phyloP scores from a whole-genome alignment of 1,140 invertebrate genomes.

The Calycopis cecrops region DNA sequence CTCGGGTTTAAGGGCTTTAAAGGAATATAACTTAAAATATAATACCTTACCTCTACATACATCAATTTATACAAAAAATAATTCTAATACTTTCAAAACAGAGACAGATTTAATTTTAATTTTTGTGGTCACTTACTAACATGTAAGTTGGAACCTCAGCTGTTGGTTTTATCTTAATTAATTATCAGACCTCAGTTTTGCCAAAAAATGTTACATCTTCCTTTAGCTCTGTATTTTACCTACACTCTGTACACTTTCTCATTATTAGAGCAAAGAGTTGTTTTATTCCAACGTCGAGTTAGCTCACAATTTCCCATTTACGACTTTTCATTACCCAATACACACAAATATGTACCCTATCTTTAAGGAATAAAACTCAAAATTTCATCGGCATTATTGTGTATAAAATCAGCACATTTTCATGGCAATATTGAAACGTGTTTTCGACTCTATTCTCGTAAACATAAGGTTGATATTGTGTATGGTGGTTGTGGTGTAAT shows the following conservation, averaged over 20 bases:
- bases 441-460: constrained; percentile 17
- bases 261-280: constrained; percentile 72
- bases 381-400: constrained; percentile 23
- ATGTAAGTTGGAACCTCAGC: no score
- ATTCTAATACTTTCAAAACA: no score
- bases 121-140: no score
- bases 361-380: constrained; percentile 24
- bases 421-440: neutral
- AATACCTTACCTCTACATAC: no score
- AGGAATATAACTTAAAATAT: no score
- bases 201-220: no score
- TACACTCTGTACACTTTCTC: constrained; percentile 56
- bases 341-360: constrained; percentile 36
- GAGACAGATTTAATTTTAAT: no score
- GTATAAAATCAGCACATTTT: constrained; percentile 36
- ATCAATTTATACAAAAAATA: no score
- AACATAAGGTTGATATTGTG: constrained; percentile 30
- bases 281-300: constrained; percentile 67
- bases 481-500: constrained; percentile 25
- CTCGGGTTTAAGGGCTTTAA: no score
- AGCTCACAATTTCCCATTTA: constrained; percentile 71
- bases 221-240: neutral
- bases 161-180: no score
- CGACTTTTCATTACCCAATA: constrained; percentile 36
- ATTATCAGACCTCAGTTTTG: no score